These are phyloP conservation scores for Pteronura brasiliensis DNA, from an alignment of 2,113 vertebrate genomes.

Conservation along the genomic window DNA sequence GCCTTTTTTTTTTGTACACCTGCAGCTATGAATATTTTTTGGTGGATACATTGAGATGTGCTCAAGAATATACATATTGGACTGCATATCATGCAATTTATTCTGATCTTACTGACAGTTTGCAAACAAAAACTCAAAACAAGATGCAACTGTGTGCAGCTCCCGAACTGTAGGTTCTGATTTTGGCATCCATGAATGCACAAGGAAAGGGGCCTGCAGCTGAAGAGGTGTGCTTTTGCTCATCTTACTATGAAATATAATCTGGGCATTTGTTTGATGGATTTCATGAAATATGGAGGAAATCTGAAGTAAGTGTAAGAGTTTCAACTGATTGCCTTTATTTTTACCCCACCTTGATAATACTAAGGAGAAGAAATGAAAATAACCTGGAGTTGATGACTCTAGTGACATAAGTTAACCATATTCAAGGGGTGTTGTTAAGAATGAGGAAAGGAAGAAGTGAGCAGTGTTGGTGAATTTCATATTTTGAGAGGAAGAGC, in stretches of 20 bases:
- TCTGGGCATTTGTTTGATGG: slow-evolving; percentile 77
- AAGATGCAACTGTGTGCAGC: slow-evolving; percentile 74
- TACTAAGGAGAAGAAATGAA: slow-evolving; percentile 1
- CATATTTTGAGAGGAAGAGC: neutral
- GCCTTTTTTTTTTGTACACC: slow-evolving; percentile 69
- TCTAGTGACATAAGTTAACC: neutral
- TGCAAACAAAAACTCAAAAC: slow-evolving; percentile 74
- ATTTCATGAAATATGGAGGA: slow-evolving; percentile 77
- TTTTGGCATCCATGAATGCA: slow-evolving; percentile 77
- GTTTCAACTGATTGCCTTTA: slow-evolving; percentile 72
- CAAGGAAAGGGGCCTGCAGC: slow-evolving; percentile 71
- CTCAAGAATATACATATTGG: slow-evolving; percentile 78
- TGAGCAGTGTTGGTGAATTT: neutral
- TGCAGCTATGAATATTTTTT: slow-evolving; percentile 76
- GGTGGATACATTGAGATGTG: slow-evolving; percentile 74
- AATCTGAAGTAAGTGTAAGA: slow-evolving; percentile 66
- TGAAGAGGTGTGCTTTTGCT: slow-evolving; percentile 77
- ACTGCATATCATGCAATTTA: slow-evolving; percentile 66
- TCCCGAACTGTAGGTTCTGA: slow-evolving; percentile 72
- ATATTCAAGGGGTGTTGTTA: neutral
- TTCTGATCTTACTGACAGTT: slow-evolving; percentile 76
- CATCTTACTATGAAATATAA: slow-evolving; percentile 76
- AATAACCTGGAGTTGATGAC: slow-evolving; percentile 35
- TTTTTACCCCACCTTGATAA: slow-evolving; percentile 61
- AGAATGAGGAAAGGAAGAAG: neutral